Percentiles rank a stretch among this genome's conserved stretches.
Conservation (phyloP, 2,113 vertebrate species). For the Chrysemys picta region DNA sequence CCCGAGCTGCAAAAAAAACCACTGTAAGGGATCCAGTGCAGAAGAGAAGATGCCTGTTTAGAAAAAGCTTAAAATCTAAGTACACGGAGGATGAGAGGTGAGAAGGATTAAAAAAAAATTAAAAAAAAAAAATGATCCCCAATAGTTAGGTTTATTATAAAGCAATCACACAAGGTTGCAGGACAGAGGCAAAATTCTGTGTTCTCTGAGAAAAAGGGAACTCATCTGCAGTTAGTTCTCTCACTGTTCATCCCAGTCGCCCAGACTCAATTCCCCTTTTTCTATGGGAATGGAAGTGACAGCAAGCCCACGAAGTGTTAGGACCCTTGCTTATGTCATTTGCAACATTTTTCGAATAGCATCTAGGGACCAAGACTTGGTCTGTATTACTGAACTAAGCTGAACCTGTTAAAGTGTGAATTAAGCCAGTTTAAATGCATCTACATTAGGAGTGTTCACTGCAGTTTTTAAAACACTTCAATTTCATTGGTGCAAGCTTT, state of each 20-base stretch:
- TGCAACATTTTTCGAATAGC: background rate
- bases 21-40: rapidly evolving
- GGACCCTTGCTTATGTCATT: background rate
- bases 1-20: rapidly evolving
- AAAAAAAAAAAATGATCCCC: background rate
- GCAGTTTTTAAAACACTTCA: background rate
- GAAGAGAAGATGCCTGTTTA: background rate
- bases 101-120: background rate
- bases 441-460: background rate
- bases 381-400: background rate
- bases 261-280: background rate
- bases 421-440: background rate
- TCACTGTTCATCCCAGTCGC: background rate
- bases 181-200: background rate
- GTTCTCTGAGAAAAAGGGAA: background rate
- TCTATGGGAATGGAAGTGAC: background rate
- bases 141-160: background rate
- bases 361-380: background rate
- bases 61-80: background rate
- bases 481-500: background rate
- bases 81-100: background rate
- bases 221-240: background rate
- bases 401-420: background rate
- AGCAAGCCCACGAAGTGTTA: background rate
- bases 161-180: background rate